Percentiles rank a stretch among this genome's conserved stretches.
These are phyloP conservation scores for Anadara kagoshimensis DNA, from an alignment of 1,140 invertebrate species.

Conservation along the genomic window DNA sequence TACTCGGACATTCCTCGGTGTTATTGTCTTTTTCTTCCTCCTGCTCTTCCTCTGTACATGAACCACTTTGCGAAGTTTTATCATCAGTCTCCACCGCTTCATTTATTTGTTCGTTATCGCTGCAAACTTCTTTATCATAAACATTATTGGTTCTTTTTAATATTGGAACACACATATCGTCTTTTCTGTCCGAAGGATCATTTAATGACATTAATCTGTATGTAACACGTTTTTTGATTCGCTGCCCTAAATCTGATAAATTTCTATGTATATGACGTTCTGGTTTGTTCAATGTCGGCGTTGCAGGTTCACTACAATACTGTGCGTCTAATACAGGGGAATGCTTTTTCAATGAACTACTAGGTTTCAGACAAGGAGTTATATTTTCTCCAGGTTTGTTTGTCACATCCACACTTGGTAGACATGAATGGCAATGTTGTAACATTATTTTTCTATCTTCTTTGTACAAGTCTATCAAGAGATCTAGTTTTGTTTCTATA, in stretches of 20 bases:
- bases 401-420: conserved; percentile 17
- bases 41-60: too few relatives aligned
- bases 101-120: too few relatives aligned
- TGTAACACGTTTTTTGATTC: conserved; percentile 89
- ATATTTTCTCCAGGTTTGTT: conserved; percentile 11
- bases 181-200: neutral
- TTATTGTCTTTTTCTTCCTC: too few relatives aligned
- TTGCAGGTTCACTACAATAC: conserved; percentile 86
- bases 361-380: conserved; percentile 55
- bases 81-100: too few relatives aligned
- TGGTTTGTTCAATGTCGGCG: conserved; percentile 77
- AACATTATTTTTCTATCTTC: conserved; percentile 81
- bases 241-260: conserved; percentile 86
- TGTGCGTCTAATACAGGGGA: conserved; percentile 77
- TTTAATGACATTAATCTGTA: conserved; percentile 53
- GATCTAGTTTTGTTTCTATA: conserved; percentile 92
- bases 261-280: conserved; percentile 83
- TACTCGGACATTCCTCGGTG: too few relatives aligned
- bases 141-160: too few relatives aligned
- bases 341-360: conserved; percentile 17
- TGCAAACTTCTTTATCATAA: too few relatives aligned
- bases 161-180: too few relatives aligned
- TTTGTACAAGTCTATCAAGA: conserved; percentile 93
- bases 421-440: conserved; percentile 40
- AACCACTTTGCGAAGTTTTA: too few relatives aligned